Evolutionary conservation across 2,888 invertebrate species (phyloP).

Genomic region (Arctia plantaginis): DNA sequence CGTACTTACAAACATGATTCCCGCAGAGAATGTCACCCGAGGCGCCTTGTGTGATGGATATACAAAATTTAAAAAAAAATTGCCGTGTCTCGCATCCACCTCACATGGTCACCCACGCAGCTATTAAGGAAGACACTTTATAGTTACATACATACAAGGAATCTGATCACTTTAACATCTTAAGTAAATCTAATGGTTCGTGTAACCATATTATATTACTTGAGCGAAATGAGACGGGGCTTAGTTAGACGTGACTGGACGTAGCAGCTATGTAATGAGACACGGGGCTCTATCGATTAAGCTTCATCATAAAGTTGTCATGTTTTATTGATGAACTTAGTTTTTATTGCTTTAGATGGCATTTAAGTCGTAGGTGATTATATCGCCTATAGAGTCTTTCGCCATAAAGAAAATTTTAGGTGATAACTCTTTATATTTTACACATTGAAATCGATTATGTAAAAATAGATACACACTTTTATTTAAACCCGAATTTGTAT

Average conservation of each 20-base stretch:
- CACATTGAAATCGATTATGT: no score
- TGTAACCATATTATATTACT: conserved; percentile 60
- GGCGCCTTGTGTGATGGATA: conserved; percentile 80
- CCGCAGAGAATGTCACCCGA: conserved; percentile 74
- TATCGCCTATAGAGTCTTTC: background rate
- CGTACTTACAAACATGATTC: conserved; percentile 60
- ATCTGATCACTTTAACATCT: conserved; percentile 69
- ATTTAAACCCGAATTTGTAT: no score
- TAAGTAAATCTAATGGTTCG: conserved; percentile 57
- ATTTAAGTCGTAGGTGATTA: background rate
- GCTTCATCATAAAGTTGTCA: conserved; percentile 28
- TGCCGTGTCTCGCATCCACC: conserved; percentile 41
- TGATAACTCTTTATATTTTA: no score
- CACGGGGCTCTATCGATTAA: background rate
- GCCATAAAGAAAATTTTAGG: background rate
- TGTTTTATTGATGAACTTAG: conserved; percentile 13
- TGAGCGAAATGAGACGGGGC: conserved; percentile 49
- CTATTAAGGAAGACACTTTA: conserved; percentile 79
- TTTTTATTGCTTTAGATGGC: conserved; percentile 5
- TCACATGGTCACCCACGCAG: conserved; percentile 71
- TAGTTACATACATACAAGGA: conserved; percentile 76
- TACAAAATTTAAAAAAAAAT: conserved; percentile 67
- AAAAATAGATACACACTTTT: no score
- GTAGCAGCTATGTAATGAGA: conserved; percentile 8
- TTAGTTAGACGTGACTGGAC: conserved; percentile 17